Conservation (phyloP, 2,888 invertebrate species). For the Lasioglossum calceatum region DNA sequence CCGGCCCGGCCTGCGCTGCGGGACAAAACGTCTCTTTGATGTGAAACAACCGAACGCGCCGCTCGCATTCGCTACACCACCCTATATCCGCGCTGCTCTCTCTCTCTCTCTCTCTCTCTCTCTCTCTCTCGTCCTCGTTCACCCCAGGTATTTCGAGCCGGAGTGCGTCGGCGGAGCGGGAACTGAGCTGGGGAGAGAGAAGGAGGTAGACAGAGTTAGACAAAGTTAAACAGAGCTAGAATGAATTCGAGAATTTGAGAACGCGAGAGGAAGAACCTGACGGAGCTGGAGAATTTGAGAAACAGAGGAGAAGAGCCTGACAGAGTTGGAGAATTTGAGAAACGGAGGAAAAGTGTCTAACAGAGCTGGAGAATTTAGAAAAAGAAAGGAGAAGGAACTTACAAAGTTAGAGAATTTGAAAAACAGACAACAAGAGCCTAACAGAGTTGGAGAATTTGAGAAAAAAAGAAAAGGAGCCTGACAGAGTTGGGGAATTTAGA, state of each 20-base stretch:
- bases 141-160: neutral
- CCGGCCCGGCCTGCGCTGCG: conserved; percentile 53
- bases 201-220: neutral
- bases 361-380: too few relatives aligned
- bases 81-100: neutral
- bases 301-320: too few relatives aligned
- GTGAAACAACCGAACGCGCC: conserved; percentile 68
- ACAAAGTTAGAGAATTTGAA: too few relatives aligned
- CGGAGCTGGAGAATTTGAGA: too few relatives aligned
- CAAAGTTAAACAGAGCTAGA: neutral
- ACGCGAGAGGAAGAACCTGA: too few relatives aligned
- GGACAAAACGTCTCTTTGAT: conserved; percentile 76
- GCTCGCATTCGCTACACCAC: neutral
- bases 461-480: too few relatives aligned
- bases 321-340: too few relatives aligned
- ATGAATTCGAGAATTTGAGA: too few relatives aligned
- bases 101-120: neutral
- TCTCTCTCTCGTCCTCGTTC: conserved; percentile 4
- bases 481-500: too few relatives aligned
- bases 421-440: neutral
- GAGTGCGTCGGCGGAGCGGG: neutral
- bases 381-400: too few relatives aligned
- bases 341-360: rapidly evolving
- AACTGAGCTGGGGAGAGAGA: neutral
- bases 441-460: neutral